phyloP scores from a whole-genome alignment of 2,113 vertebrate genomes.

The Engystomops pustulosus region DNA sequence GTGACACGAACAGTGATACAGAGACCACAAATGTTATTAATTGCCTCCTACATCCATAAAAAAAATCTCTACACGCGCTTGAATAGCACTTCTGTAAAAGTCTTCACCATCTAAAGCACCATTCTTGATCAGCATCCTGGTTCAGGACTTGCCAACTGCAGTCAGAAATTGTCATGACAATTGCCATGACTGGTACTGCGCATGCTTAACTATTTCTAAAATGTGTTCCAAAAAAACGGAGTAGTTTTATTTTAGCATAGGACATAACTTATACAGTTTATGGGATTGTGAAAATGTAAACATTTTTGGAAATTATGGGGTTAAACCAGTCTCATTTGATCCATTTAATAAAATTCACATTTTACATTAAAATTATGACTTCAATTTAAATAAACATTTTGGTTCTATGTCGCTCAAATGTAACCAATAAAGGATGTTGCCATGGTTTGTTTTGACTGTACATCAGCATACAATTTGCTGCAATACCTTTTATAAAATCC shows the following conservation, averaged over 20 bases:
- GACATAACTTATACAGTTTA: neutral
- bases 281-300: neutral
- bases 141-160: neutral
- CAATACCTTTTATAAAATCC: neutral
- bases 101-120: neutral
- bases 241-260: no score
- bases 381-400: neutral
- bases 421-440: neutral
- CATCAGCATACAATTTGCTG: neutral
- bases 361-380: neutral
- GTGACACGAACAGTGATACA: neutral
- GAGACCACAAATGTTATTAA: neutral
- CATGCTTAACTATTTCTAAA: no score
- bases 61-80: neutral
- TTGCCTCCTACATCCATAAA: neutral
- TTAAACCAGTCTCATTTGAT: neutral
- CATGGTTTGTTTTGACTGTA: neutral
- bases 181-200: no score
- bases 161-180: neutral
- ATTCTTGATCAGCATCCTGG: neutral
- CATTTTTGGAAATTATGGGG: neutral
- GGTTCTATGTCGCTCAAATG: neutral
- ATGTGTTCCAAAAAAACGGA: no score
- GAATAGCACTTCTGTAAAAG: neutral
- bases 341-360: neutral